Conservation (phyloP, 2,797 vertebrate species). For the Pygocentrus nattereri region DNA sequence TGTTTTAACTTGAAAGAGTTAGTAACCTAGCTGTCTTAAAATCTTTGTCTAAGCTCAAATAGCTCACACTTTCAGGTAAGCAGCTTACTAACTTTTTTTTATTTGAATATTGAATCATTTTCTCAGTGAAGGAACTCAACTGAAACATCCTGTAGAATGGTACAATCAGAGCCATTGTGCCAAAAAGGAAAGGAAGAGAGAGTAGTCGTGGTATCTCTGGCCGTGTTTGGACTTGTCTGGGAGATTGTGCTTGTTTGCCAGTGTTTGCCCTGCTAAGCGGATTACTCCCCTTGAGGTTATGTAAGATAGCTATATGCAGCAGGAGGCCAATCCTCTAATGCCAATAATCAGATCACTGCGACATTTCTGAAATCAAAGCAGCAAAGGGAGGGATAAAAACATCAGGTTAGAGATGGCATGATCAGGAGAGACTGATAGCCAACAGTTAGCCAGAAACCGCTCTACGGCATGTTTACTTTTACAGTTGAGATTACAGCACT, state of each 20-base stretch:
- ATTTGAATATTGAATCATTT: too few relatives aligned
- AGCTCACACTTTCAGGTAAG: too few relatives aligned
- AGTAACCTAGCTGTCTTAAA: too few relatives aligned
- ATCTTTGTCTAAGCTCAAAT: too few relatives aligned
- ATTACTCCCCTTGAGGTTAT: constrained; percentile 73
- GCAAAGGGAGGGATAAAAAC: constrained; percentile 41
- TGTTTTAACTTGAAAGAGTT: too few relatives aligned
- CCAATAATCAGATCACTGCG: constrained; percentile 79
- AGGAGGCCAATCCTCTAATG: constrained; percentile 78
- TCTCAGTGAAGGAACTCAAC: too few relatives aligned
- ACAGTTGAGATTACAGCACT: background rate
- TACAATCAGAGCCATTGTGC: background rate
- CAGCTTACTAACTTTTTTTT: too few relatives aligned
- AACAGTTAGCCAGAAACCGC: background rate
- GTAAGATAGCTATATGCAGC: constrained; percentile 78
- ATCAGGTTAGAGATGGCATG: background rate
- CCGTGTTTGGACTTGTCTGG: constrained; percentile 4
- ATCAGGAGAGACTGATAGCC: background rate
- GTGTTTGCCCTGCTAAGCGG: constrained; percentile 71
- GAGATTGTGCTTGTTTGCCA: constrained; percentile 46
- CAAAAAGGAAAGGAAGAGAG: background rate
- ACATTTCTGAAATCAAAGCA: constrained; percentile 67
- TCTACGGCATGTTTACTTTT: background rate
- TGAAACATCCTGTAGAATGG: too few relatives aligned
- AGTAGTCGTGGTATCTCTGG: constrained; percentile 18